Conservation (phyloP, 2,888 invertebrate species). For the Polydrusus pterygomalis region DNA sequence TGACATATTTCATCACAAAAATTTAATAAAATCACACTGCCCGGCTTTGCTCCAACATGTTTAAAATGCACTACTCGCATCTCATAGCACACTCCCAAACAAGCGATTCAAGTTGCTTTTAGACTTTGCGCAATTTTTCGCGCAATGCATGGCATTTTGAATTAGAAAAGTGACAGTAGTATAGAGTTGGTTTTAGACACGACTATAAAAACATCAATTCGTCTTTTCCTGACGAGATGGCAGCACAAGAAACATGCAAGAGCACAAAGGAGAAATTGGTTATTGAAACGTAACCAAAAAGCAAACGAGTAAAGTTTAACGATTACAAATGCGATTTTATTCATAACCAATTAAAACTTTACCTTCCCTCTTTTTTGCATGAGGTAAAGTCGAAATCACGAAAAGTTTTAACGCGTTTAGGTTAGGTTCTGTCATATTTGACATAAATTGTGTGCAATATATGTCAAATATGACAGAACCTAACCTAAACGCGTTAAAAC, state of each 20-base stretch:
- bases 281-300: too few relatives aligned
- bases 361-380: too few relatives aligned
- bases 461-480: too few relatives aligned
- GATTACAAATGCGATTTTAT: too few relatives aligned
- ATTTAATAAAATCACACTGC: constrained; percentile 69
- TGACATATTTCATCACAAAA: constrained; percentile 71
- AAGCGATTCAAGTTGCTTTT: constrained; percentile 63
- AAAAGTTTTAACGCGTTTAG: too few relatives aligned
- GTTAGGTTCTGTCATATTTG: too few relatives aligned
- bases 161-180: constrained; percentile 33
- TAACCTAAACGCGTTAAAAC: too few relatives aligned
- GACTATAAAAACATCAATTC: neutral
- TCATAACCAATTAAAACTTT: too few relatives aligned
- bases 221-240: neutral
- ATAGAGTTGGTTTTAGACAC: neutral
- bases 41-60: constrained; percentile 73
- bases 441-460: too few relatives aligned
- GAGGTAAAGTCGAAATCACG: too few relatives aligned
- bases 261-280: too few relatives aligned
- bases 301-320: too few relatives aligned
- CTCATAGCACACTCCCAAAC: constrained; percentile 64
- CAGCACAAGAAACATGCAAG: neutral
- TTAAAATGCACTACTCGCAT: constrained; percentile 69
- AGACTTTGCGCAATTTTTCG: constrained; percentile 67
- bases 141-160: constrained; percentile 68